Evolutionary conservation across 2,113 vertebrate genomes (phyloP), one percentile per base, ranked within the genome.

Genomic region (Entomyzon cyanotis): DNA sequence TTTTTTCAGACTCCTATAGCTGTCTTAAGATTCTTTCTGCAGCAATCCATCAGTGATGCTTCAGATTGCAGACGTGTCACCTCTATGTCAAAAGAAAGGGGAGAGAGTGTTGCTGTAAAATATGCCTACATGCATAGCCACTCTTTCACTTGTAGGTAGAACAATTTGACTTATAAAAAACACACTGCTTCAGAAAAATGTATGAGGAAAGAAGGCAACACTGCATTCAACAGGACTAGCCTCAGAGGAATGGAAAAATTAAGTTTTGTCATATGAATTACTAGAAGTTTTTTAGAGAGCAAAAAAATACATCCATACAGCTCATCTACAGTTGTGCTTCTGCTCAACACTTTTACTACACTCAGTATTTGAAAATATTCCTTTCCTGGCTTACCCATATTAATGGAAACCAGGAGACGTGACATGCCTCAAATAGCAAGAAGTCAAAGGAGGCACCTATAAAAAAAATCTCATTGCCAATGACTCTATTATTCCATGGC

Each of bases 1-100:
- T 33, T 53, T 56, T 89, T 92, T 70, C 18, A 69, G 53, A 84
- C 24, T 83, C 53, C 59, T 77, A 75, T 84, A 20, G 59, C 7
- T 74, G 16, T 55, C 41, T 92, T 53, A 91, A 89, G 63, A 83
- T 87, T 86, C 30, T 39, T 94, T 90, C 50, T 90, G 83, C 73
- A 95, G 93, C 84, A 96, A 96, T 95, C 78, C 52, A 65, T 27
- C 67, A 65, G 85, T 69, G 56, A 76, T 90, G 70, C 80, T 91
- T 80, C 65, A 90, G 91, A 86, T 7, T 90, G 83, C 49, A 67
- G 60, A 64, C 50, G 9, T 76, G 63, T 65, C 80, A 94, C 50
- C 33, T 69, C 46, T 71, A 31, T 20, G 25, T 41, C 56, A 94
- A 67, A 89, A 85, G n/a, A 60, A 59, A 85, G 9, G 5, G 4